Conservation (phyloP, 1,140 invertebrate species). For the Pygmarrhopalites habei region DNA sequence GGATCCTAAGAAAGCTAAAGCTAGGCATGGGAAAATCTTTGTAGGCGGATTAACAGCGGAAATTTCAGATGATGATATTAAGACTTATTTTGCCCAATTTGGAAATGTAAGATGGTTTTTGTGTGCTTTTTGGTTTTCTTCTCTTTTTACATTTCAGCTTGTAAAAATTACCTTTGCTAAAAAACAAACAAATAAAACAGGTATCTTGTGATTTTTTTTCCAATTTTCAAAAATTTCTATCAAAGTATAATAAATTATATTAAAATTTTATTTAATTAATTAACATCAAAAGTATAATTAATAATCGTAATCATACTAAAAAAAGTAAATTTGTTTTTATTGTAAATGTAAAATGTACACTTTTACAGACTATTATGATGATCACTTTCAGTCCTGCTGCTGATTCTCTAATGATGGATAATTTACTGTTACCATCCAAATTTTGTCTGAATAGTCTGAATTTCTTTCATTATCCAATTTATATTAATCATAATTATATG, state of each 20-base stretch:
- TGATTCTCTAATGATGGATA: constrained; percentile 31
- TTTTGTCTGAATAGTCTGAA: constrained; percentile 14
- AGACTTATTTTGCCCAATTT: constrained; percentile 79
- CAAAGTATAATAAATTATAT: too few relatives aligned
- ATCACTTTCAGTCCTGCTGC: constrained; percentile 34
- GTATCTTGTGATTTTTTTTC: too few relatives aligned
- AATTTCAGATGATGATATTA: constrained; percentile 85
- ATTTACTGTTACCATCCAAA: constrained; percentile 23
- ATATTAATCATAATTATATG: not conserved
- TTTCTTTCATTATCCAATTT: not conserved
- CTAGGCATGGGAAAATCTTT: constrained; percentile 87
- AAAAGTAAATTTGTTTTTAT: too few relatives aligned
- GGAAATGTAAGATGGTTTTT: constrained; percentile 63
- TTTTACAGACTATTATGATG: constrained; percentile 20
- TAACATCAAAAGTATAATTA: too few relatives aligned
- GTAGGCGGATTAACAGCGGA: constrained; percentile 85
- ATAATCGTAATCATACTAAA: too few relatives aligned
- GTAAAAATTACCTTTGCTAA: constrained; percentile 5
- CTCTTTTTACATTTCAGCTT: constrained; percentile 1
- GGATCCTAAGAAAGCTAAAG: constrained; percentile 90
- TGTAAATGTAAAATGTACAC: too few relatives aligned
- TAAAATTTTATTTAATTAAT: too few relatives aligned
- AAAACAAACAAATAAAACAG: too few relatives aligned
- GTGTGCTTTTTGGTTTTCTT: not conserved
- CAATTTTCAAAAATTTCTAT: too few relatives aligned